Evolutionary conservation across 2,797 vertebrate species (phyloP).

Genomic region (Moxostoma hubbsi): DNA sequence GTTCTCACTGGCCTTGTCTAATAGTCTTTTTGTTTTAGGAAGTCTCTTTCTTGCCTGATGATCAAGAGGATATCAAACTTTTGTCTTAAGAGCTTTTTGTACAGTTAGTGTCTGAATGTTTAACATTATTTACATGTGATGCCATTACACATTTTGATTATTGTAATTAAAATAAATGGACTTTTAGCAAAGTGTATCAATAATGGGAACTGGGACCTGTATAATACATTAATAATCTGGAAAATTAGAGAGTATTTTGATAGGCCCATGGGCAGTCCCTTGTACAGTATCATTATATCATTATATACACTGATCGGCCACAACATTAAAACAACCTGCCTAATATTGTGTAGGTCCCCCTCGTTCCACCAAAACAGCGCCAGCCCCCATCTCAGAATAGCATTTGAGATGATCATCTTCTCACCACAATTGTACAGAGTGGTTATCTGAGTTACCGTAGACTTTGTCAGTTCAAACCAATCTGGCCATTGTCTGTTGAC

Average conservation of each 20-base stretch:
- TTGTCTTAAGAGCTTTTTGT: not conserved
- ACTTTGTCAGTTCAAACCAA: no score
- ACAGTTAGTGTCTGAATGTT: slow-evolving; percentile 10
- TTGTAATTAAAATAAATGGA: not conserved
- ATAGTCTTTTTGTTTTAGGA: not conserved
- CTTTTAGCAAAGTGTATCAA: not conserved
- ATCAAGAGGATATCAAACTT: not conserved
- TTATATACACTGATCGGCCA: no score
- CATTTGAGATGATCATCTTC: no score
- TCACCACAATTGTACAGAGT: no score
- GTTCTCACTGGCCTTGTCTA: not conserved
- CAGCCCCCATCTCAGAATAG: no score
- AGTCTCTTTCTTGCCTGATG: not conserved
- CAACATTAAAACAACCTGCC: no score
- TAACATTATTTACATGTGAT: not conserved
- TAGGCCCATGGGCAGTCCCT: not conserved
- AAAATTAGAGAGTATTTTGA: not conserved
- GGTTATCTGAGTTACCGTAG: no score
- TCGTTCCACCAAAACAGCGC: no score
- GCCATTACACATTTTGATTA: not conserved
- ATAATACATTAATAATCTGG: not conserved
- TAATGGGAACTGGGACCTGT: not conserved
- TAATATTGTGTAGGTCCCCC: no score
- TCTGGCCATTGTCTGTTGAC: no score
- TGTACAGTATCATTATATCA: no score